These are phyloP conservation scores for Huso huso DNA, from an alignment of 2,797 vertebrate species.

Conservation along the genomic window DNA sequence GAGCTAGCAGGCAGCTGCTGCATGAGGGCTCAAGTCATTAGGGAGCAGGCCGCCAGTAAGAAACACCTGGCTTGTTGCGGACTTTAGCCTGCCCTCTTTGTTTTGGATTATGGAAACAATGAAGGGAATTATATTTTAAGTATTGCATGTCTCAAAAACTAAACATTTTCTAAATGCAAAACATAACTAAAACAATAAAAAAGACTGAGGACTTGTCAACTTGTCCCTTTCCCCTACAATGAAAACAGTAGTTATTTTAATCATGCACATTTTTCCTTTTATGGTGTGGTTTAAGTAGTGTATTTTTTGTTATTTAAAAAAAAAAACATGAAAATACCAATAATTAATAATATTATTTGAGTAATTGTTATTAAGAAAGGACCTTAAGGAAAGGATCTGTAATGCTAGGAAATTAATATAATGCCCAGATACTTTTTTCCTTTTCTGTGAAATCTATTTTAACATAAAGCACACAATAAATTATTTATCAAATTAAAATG, in stretches of 20 bases:
- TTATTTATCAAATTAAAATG: too few species aligned
- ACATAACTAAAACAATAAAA: background rate
- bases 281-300: background rate
- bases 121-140: conserved; percentile 60
- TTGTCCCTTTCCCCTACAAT: background rate
- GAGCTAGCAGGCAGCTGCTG: conserved; percentile 81
- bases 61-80: conserved; percentile 71
- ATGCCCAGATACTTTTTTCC: too few species aligned
- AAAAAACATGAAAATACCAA: too few species aligned
- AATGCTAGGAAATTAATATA: too few species aligned
- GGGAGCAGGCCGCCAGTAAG: conserved; percentile 67
- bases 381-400: too few species aligned
- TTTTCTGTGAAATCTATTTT: too few species aligned
- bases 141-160: conserved; percentile 21
- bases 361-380: too few species aligned
- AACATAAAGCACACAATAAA: too few species aligned
- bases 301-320: background rate
- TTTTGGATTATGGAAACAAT: conserved; percentile 57
- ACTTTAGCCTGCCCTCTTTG: conserved; percentile 57
- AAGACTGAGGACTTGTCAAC: background rate
- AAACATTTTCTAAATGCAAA: background rate
- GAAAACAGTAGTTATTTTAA: background rate
- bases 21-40: conserved; percentile 66
- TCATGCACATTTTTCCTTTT: background rate
- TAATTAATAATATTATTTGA: too few species aligned